phyloP scores from a whole-genome alignment of 2,797 vertebrate genomes.

The Geotrypetes seraphini region DNA sequence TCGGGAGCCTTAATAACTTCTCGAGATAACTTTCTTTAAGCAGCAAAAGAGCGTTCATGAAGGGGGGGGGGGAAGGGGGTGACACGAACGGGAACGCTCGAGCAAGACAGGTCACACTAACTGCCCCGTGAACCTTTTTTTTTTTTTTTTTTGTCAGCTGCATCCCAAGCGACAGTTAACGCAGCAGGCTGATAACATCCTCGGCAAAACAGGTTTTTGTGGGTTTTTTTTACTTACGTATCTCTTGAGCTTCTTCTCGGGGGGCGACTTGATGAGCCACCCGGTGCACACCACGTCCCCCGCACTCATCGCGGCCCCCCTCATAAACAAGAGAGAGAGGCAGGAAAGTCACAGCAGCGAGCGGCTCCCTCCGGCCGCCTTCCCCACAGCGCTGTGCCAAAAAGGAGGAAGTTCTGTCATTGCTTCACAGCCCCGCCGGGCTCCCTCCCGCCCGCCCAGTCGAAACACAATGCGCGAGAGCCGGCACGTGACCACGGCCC shows the following conservation, averaged over 20 bases:
- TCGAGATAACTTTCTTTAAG: no score
- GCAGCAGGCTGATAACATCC: background rate
- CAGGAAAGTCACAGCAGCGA: no score
- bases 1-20: no score
- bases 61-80: no score
- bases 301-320: conserved; percentile 74
- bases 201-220: background rate
- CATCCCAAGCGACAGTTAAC: background rate
- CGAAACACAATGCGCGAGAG: no score
- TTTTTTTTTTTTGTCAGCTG: background rate
- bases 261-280: conserved; percentile 96
- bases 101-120: no score
- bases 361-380: conserved; percentile 42
- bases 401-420: conserved; percentile 81
- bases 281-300: conserved; percentile 88
- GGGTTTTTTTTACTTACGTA: conserved; percentile 98
- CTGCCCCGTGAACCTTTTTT: conserved; percentile 11
- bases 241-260: conserved; percentile 94
- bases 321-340: no score
- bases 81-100: no score
- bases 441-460: background rate
- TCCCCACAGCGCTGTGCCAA: conserved; percentile 38
- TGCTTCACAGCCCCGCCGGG: conserved; percentile 49
- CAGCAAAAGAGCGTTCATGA: no score
- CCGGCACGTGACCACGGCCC: conserved; percentile 3